Evolutionary conservation across 2,113 vertebrate species (phyloP).

Genomic region (Trinectes maculatus): DNA sequence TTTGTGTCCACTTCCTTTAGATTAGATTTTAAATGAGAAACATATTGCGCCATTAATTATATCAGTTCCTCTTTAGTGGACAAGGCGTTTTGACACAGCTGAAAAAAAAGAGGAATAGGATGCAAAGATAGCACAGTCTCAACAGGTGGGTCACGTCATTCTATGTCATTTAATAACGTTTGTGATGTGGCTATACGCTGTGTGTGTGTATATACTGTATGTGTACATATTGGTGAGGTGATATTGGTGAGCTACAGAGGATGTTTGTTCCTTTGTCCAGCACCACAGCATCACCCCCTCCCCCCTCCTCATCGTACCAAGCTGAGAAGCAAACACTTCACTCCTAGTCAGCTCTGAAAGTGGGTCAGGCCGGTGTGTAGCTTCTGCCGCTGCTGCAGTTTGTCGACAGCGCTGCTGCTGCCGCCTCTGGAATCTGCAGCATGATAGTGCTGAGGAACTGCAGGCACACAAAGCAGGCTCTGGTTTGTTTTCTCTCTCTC

Average conservation of each 20-base stretch:
- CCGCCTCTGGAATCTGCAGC: conserved; percentile 36
- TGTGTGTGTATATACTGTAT: background rate
- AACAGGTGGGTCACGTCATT: conserved; percentile 32
- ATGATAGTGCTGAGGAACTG: conserved; percentile 10
- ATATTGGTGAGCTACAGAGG: conserved; percentile 21
- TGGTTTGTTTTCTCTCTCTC: too few species aligned
- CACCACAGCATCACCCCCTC: background rate
- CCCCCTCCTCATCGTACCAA: conserved; percentile 13
- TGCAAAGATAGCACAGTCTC: background rate
- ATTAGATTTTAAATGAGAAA: conserved; percentile 82
- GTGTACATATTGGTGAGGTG: background rate
- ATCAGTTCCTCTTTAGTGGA: conserved; percentile 68
- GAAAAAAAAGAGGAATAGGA: conserved; percentile 15
- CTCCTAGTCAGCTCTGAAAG: conserved; percentile 61
- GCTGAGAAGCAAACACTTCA: conserved; percentile 53
- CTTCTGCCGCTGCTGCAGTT: conserved; percentile 28
- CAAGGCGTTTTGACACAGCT: conserved; percentile 52
- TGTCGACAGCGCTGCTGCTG: conserved; percentile 22
- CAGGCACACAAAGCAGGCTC: background rate
- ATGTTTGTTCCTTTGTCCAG: conserved; percentile 30
- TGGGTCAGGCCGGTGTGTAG: conserved; percentile 74
- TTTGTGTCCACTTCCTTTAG: conserved; percentile 78
- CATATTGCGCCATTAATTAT: conserved; percentile 81
- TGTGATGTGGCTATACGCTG: background rate
- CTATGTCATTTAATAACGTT: conserved; percentile 13